Percentiles rank a stretch among this genome's conserved stretches.
Conservation (phyloP, 2,797 vertebrate species). For the Nasua narica region DNA sequence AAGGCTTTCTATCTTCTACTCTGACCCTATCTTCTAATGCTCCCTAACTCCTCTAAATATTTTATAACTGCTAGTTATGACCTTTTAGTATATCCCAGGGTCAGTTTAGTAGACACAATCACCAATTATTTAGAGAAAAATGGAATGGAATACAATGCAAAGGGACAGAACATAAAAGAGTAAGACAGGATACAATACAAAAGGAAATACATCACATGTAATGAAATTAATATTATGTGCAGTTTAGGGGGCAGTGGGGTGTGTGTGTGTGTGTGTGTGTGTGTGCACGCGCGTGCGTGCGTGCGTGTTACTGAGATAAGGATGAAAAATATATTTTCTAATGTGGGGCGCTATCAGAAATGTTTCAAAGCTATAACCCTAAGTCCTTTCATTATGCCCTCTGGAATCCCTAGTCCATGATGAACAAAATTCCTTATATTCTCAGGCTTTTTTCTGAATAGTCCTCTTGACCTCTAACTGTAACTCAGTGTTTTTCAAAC, state of each 20-base stretch:
- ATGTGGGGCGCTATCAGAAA: neutral
- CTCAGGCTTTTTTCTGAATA: neutral
- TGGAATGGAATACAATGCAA: neutral
- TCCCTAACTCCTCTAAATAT: neutral
- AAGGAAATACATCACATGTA: neutral
- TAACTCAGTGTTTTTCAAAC: neutral
- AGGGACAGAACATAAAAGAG: neutral
- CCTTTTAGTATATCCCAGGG: neutral
- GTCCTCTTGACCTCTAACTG: neutral
- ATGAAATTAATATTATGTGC: neutral
- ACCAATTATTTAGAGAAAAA: neutral
- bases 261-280: too few relatives aligned
- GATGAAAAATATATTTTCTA: neutral
- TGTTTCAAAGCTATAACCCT: neutral
- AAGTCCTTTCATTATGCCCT: neutral
- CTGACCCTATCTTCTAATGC: neutral
- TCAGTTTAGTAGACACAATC: neutral
- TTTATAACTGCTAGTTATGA: neutral
- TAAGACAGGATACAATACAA: neutral
- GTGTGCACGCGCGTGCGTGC: neutral
- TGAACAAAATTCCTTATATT: neutral
- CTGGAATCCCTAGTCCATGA: neutral
- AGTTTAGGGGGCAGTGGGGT: neutral
- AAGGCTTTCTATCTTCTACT: neutral
- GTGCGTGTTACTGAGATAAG: neutral